Percentiles rank a stretch among this genome's conserved stretches.
Conservation (phyloP, 37 sponge, comb jelly and placozoan genomes). For the Cliona cf. orientalis region DNA sequence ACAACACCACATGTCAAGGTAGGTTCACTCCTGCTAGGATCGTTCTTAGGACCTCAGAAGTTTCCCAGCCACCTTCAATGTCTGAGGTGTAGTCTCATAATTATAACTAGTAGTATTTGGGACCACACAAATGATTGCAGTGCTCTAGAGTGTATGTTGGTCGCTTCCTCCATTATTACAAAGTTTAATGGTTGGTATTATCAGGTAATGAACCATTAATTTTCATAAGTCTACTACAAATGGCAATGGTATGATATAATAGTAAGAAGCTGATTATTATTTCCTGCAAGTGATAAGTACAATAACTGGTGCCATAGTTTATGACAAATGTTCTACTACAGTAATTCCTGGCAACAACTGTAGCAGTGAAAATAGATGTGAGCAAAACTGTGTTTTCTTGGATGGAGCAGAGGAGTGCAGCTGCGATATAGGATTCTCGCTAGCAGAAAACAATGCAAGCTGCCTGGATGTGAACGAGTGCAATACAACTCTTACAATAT, state of each 20-base stretch:
- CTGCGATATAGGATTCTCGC: slow-evolving; percentile 31
- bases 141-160: no score
- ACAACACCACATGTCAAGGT: no score
- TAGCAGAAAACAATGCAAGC: not conserved
- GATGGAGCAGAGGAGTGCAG: slow-evolving; percentile 28
- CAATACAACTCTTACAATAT: no score
- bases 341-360: not conserved
- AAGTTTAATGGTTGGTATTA: slow-evolving; percentile 54
- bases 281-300: slow-evolving; percentile 46
- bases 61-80: no score
- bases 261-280: slow-evolving; percentile 39
- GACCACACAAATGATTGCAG: no score
- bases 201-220: slow-evolving; percentile 39
- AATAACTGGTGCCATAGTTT: not conserved
- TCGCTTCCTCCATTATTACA: not conserved
- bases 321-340: not conserved
- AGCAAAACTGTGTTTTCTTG: slow-evolving; percentile 9
- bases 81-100: no score
- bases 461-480: slow-evolving; percentile 25
- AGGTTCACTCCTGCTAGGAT: no score
- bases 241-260: no score
- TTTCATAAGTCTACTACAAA: slow-evolving; percentile 20
- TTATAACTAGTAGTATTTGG: no score
- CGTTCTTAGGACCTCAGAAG: no score
- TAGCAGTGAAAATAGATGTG: not conserved